Base-by-base conservation (phyloP, 2,113 vertebrate species). In the Dendrocopos noguchii region DNA sequence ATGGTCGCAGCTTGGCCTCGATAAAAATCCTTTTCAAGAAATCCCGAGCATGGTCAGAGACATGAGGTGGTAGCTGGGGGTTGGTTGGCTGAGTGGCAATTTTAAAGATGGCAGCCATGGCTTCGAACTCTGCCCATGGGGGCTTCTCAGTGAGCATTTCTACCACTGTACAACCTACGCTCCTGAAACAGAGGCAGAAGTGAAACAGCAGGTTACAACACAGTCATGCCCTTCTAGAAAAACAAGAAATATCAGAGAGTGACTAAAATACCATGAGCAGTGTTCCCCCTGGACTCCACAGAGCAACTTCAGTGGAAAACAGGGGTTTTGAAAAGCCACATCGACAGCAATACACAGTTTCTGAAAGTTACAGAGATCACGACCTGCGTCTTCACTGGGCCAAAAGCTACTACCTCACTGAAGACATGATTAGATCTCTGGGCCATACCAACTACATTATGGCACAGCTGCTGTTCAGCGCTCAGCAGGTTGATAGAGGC, bases 21-120 rank as follows among this genome's bases (percentile, higher is more conserved):
- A 99, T 98, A 91, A 99, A 99, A 98, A 99, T 99, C 94, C 98
- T 98, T 94, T 98, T 99, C 85, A 99, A 98, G 97, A 99, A 99
- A 96, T 99, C 99, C 36, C 99, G 98, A 95, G 98, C 98, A 88
- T 99, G 98, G 97, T 99, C 99, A 2, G 99, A 99, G 95, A 99
- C 98, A 31, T 99, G 98, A 77, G 97, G 98, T 36, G 99, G 99
- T 57, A 99, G 98, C 94, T 98, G 98, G 15, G 99, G 99, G 96
- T 99, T 99, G 73, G 99, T 99, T 90, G 99, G 98, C 97, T 99
- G 99, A 31, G 99, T 99, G 97, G 99, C 99, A 10, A 99, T 99
- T 97, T 99, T 99, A 97, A 99, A 99, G 97, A 99, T 99, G 98
- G 99, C 99, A 59, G 99, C 99, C 99, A 99, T 99, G 63, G 99